Percentiles rank a stretch among this genome's conserved stretches.
phyloP scores from a whole-genome alignment of 92 coral and sea anemone species.

The Heteractis magnifica region DNA sequence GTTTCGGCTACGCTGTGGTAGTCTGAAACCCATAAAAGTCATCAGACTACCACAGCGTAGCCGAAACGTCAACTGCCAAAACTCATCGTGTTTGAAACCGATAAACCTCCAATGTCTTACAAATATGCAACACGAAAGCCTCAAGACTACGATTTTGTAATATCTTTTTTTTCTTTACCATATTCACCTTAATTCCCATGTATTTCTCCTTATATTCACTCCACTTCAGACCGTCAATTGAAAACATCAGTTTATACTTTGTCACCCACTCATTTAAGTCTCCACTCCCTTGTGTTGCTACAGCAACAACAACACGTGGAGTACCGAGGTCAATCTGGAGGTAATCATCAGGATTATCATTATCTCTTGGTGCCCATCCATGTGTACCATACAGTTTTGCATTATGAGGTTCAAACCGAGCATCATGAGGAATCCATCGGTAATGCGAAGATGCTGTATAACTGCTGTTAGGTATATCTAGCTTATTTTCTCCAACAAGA shows the following conservation, averaged over 20 bases:
- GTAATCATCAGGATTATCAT: constrained; percentile 16
- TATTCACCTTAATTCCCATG: neutral
- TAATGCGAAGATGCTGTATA: constrained; percentile 15
- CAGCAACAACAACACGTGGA: constrained; percentile 26
- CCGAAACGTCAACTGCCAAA: too few species aligned
- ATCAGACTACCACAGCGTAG: too few species aligned
- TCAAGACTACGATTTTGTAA: too few species aligned
- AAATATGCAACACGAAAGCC: too few species aligned
- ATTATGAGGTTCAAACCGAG: neutral
- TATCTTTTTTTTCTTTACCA: too few species aligned
- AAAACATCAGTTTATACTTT: neutral
- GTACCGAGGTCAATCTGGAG: constrained; percentile 26
- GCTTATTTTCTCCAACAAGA: constrained; percentile 6
- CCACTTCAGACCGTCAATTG: neutral
- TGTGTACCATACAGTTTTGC: constrained; percentile 1
- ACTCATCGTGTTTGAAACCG: too few species aligned
- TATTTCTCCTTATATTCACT: neutral
- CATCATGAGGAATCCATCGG: neutral
- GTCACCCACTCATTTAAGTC: constrained; percentile 3
- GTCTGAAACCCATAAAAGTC: too few species aligned
- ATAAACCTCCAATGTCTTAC: too few species aligned
- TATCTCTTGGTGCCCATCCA: constrained; percentile 27
- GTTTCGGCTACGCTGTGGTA: too few species aligned
- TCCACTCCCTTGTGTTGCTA: constrained; percentile 31
- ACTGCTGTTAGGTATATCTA: constrained; percentile 20